Evolutionary conservation across 2,797 vertebrate species (phyloP).

Genomic region (Oreochromis mossambicus): DNA sequence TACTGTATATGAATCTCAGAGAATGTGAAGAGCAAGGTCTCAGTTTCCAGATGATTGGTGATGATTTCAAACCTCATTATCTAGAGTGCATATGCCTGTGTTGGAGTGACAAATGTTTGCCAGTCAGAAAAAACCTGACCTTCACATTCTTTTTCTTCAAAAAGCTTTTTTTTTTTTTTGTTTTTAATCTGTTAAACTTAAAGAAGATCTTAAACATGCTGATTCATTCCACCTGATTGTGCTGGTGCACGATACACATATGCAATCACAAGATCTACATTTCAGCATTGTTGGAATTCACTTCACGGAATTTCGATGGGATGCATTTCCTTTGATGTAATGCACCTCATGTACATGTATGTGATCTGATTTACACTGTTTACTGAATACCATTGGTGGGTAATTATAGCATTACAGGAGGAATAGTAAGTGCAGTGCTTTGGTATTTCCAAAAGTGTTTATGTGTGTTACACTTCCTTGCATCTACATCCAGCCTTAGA

Average conservation of each 20-base stretch:
- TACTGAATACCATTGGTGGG: conserved; percentile 2
- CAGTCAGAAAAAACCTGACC: neutral
- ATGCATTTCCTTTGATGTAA: conserved; percentile 42
- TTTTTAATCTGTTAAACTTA: neutral
- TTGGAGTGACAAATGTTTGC: neutral
- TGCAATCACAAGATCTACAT: conserved; percentile 15
- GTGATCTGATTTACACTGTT: conserved; percentile 59
- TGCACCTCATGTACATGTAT: conserved; percentile 33
- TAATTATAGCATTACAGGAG: conserved; percentile 17
- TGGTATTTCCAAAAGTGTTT: conserved; percentile 6
- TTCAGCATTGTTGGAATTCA: conserved; percentile 15
- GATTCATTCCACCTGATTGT: neutral
- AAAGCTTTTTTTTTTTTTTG: neutral
- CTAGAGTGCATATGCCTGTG: neutral
- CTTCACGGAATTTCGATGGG: conserved; percentile 27
- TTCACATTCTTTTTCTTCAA: neutral
- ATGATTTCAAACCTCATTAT: neutral
- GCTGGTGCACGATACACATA: neutral
- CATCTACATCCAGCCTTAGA: neutral
- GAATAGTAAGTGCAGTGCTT: conserved; percentile 1
- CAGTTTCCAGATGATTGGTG: neutral
- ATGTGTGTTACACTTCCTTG: neutral
- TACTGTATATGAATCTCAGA: neutral
- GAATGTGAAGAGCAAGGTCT: neutral
- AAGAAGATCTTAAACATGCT: neutral